Percentiles rank a stretch among this genome's conserved stretches.
These are phyloP conservation scores for Corydoras sp. DNA, from an alignment of 2,113 vertebrate species.

Conservation along the genomic window DNA sequence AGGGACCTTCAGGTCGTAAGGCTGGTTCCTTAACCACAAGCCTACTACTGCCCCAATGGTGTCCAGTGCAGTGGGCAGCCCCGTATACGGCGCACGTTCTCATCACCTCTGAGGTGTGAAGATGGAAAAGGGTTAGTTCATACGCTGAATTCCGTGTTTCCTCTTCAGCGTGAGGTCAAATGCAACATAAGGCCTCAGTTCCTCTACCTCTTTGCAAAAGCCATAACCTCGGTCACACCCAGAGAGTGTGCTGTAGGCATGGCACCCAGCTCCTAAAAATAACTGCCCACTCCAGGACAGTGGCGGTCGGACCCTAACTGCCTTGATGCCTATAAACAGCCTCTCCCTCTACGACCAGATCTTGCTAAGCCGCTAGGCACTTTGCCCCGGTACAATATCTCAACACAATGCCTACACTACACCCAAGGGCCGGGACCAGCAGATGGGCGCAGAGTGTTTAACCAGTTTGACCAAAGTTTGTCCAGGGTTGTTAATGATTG, in stretches of 20 bases:
- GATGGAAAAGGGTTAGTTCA: no score
- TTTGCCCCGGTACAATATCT: conserved; percentile 12
- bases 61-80: no score
- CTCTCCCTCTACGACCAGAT: conserved; percentile 22
- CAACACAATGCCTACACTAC: conserved; percentile 27
- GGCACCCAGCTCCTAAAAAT: conserved; percentile 44
- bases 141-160: no score
- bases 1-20: no score
- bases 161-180: no score
- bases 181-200: conserved; percentile 1
- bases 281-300: conserved; percentile 30
- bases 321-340: conserved; percentile 37
- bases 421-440: conserved; percentile 26
- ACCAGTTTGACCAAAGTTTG: conserved; percentile 48
- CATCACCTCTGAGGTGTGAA: no score
- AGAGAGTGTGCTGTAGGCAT: conserved; percentile 19
- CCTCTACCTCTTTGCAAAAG: conserved; percentile 22
- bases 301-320: conserved; percentile 26
- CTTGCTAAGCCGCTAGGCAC: background rate
- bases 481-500: conserved; percentile 46
- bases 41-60: no score
- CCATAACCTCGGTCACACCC: conserved; percentile 43
- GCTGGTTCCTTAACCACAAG: no score
- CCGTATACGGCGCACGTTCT: no score
- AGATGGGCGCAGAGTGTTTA: conserved; percentile 27